Base-by-base conservation (phyloP, 2,888 invertebrate genomes). In the Dasysyrphus tricinctus region DNA sequence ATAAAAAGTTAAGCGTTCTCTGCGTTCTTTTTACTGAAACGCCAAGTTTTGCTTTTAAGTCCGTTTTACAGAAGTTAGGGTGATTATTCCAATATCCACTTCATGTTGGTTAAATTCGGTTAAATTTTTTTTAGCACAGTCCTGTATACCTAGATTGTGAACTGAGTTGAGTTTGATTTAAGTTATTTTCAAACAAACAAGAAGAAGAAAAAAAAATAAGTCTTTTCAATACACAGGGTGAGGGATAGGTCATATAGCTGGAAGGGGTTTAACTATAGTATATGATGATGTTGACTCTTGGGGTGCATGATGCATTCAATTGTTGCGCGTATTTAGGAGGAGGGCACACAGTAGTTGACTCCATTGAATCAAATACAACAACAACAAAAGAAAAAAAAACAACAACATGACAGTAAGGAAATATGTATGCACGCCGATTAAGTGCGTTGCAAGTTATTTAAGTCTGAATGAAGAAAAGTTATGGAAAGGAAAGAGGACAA, bases 101-200 rank as follows among this genome's bases (percentile, higher is more conserved):
- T 24, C 24, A 24, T 24, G 1, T 24, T 24, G 24, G 24, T 2
- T 2, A 24, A 24, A 24, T 24, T 24, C 24, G 2, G 3, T 24
- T 3, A 24, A 24, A 32, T 32, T 8, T 32, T 54, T 54, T 24
- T 54, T 29, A 8, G 29, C 54, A 59, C 61, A 61, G 14, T 5
- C 0, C 42, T 61, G 42, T 61, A 24, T 37, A 37, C 37, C 6
- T 0, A 42, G 2, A 39, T 82, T 56, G 57, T 84, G 49, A 59
- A 67, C 63, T 74, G 37, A 74, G 69, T 57, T 65, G 42, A 67
- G 69, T 73, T 81, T 81, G 84, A 80, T 80, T 80, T 80, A 61
- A 80, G 80, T 80, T 85, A 47, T 76, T 84, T 76, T 70, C 80
- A 76, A 80, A 84, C 49, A 75, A 67, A 65, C 65, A 65, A 67